These are phyloP conservation scores for Coelopa frigida DNA, from an alignment of 1,140 invertebrate species.

Conservation along the genomic window DNA sequence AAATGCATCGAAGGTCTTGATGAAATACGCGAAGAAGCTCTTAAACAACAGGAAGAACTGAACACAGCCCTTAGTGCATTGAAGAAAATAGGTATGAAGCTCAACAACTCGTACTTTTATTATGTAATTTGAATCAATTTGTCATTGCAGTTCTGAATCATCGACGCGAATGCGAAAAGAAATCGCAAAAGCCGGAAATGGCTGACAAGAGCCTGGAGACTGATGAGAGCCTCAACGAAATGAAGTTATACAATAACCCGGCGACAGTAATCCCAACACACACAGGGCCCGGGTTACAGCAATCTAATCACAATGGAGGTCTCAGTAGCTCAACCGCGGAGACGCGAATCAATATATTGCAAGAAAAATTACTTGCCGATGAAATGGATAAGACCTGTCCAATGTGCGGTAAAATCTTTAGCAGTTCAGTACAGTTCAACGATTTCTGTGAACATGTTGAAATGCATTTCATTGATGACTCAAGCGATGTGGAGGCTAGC, in stretches of 20 bases:
- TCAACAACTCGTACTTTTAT: background rate
- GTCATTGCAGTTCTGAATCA: constrained; percentile 22
- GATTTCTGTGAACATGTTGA: constrained; percentile 47
- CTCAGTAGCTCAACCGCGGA: background rate
- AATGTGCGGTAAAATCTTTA: constrained; percentile 45
- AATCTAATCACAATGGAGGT: background rate
- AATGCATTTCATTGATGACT: constrained; percentile 45
- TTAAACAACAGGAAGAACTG: constrained; percentile 58
- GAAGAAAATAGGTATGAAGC: constrained; percentile 27
- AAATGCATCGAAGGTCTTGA: constrained; percentile 57
- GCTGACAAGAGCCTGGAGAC: constrained; percentile 42
- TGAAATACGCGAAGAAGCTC: constrained; percentile 54
- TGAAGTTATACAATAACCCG: constrained; percentile 10
- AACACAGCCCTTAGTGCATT: constrained; percentile 45
- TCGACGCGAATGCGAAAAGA: constrained; percentile 32
- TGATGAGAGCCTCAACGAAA: constrained; percentile 28
- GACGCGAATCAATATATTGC: constrained; percentile 24
- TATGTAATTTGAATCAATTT: background rate
- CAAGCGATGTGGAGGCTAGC: constrained; percentile 21
- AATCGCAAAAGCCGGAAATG: constrained; percentile 38
- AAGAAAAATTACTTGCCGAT: constrained; percentile 33
- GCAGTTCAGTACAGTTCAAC: constrained; percentile 38
- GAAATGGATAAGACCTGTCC: constrained; percentile 46
- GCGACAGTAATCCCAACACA: background rate
- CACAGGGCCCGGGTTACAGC: background rate